phyloP scores from a whole-genome alignment of 2,113 vertebrate species.

The Ictalurus furcatus region DNA sequence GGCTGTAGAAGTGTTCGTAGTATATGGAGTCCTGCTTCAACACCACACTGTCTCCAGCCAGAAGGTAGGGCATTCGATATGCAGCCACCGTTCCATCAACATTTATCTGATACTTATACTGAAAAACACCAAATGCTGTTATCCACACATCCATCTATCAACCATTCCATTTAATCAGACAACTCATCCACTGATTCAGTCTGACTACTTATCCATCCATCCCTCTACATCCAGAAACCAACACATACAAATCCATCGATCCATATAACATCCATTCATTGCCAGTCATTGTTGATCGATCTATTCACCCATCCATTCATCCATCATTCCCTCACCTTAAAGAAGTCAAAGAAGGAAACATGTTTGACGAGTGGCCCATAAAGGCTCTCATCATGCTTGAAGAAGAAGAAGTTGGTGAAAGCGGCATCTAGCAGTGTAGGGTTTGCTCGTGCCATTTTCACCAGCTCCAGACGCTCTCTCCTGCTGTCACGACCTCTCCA shows the following conservation, averaged over 20 bases:
- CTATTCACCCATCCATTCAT: background rate
- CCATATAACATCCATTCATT: background rate
- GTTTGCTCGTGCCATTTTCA: slow-evolving; percentile 86
- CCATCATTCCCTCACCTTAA: slow-evolving; percentile 81
- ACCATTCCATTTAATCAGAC: background rate
- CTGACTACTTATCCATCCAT: background rate
- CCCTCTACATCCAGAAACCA: background rate
- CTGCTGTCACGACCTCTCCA: slow-evolving; percentile 97
- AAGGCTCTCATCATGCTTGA: slow-evolving; percentile 90
- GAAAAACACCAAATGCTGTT: slow-evolving; percentile 43
- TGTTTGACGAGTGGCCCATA: slow-evolving; percentile 97
- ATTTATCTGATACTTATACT: slow-evolving; percentile 98
- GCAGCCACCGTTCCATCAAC: slow-evolving; percentile 96
- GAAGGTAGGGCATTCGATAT: slow-evolving; percentile 91
- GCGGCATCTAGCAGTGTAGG: slow-evolving; percentile 89
- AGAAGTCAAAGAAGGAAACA: slow-evolving; percentile 98
- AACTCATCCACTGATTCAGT: background rate
- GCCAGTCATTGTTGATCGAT: background rate
- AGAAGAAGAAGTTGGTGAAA: slow-evolving; percentile 99
- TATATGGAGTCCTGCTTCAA: slow-evolving; percentile 95
- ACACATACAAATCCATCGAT: background rate
- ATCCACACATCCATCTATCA: background rate
- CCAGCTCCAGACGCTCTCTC: slow-evolving; percentile 91
- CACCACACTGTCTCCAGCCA: slow-evolving; percentile 92
- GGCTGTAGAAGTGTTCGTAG: slow-evolving; percentile 94